Conservation (phyloP, 2,888 invertebrate genomes). For the Oligia strigilis region DNA sequence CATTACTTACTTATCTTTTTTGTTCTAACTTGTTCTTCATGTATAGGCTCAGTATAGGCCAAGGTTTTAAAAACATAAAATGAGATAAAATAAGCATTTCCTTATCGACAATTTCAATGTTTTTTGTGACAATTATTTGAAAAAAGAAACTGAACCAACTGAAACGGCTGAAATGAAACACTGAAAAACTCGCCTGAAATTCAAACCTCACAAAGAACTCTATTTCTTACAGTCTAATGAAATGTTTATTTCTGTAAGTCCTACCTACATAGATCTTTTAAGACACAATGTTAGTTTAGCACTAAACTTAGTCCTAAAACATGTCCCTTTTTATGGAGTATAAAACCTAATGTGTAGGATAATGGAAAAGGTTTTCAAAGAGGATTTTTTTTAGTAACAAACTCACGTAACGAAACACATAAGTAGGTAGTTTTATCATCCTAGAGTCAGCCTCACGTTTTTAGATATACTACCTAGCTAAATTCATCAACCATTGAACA, state of each 20-base stretch:
- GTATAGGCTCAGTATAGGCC: no score
- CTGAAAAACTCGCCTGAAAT: conserved; percentile 7
- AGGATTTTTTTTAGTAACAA: conserved; percentile 4
- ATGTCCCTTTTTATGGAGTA: conserved; percentile 27
- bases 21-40: conserved; percentile 1
- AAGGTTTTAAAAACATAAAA: background rate
- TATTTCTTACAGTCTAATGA: background rate
- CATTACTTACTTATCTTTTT: background rate
- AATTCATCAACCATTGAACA: background rate
- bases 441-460: background rate
- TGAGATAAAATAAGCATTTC: no score
- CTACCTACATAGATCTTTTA: background rate
- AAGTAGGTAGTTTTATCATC: background rate
- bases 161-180: background rate
- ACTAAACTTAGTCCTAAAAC: conserved; percentile 18
- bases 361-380: conserved; percentile 6
- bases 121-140: background rate
- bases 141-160: background rate
- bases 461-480: background rate
- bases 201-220: background rate
- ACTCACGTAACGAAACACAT: background rate
- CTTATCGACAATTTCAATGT: background rate
- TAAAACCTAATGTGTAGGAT: conserved; percentile 40
- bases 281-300: background rate
- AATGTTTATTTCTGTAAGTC: conserved; percentile 1